Percentiles rank a stretch among this genome's conserved stretches.
Conservation (phyloP, 2,797 vertebrate species). For the Protosalanx chinensis region DNA sequence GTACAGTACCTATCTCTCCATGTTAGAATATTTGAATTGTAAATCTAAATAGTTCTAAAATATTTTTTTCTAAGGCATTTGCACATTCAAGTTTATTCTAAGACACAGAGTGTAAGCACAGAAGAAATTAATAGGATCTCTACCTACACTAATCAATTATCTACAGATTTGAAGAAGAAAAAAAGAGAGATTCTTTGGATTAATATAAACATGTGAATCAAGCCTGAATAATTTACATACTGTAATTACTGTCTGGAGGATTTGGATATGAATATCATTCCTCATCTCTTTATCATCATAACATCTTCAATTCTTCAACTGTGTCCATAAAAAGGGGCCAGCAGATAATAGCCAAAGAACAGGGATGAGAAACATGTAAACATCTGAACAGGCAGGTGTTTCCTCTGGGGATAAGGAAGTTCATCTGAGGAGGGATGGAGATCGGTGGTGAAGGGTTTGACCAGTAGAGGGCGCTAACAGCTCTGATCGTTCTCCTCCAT, state of each 20-base stretch:
- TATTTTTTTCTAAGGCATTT: slow-evolving; percentile 61
- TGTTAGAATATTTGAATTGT: not conserved
- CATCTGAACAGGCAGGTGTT: slow-evolving; percentile 29
- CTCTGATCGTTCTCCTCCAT: slow-evolving; percentile 90
- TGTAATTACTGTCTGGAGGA: slow-evolving; percentile 57
- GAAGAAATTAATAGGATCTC: slow-evolving; percentile 66
- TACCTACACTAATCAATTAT: slow-evolving; percentile 64
- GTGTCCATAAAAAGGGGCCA: slow-evolving; percentile 34
- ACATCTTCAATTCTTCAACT: slow-evolving; percentile 35
- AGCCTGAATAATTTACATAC: slow-evolving; percentile 47
- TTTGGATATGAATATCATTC: slow-evolving; percentile 60
- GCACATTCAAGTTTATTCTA: slow-evolving; percentile 70
- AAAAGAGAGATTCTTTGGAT: slow-evolving; percentile 70
- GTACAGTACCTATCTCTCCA: no score
- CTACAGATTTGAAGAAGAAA: slow-evolving; percentile 33
- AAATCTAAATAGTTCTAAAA: not conserved
- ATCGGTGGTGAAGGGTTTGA: not conserved
- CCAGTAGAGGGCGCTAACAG: slow-evolving; percentile 82
- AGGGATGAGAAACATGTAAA: slow-evolving; percentile 61
- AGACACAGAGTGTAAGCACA: slow-evolving; percentile 72
- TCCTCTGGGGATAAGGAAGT: slow-evolving; percentile 34
- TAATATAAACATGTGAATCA: slow-evolving; percentile 62
- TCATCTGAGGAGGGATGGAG: slow-evolving; percentile 30
- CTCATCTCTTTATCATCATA: slow-evolving; percentile 66
- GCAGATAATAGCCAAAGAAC: slow-evolving; percentile 30